phyloP scores from a whole-genome alignment of 2,797 vertebrate genomes.

The Hyperoplus lanceolatus region DNA sequence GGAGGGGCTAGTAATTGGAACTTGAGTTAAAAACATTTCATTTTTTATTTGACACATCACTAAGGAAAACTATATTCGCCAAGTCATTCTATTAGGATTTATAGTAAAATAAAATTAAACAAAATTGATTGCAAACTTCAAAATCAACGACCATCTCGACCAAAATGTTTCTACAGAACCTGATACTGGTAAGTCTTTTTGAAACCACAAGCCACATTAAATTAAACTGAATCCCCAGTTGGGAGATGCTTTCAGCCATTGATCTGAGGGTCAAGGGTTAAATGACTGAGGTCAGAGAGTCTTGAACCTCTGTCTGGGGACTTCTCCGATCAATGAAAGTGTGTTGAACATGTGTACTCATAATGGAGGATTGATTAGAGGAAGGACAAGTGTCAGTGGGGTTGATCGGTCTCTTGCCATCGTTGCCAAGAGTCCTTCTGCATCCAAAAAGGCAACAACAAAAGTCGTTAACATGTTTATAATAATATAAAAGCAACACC shows the following conservation, averaged over 20 bases:
- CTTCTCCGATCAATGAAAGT: slow-evolving; percentile 73
- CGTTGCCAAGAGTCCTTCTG: neutral
- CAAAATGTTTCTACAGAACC: neutral
- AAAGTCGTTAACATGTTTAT: neutral
- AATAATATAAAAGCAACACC: neutral
- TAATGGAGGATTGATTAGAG: slow-evolving; percentile 64
- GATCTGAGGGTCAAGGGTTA: slow-evolving; percentile 88
- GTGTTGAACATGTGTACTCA: slow-evolving; percentile 67
- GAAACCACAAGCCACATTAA: slow-evolving; percentile 83
- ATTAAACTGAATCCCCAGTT: slow-evolving; percentile 80
- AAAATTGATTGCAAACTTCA: neutral
- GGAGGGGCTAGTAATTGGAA: neutral
- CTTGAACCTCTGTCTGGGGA: slow-evolving; percentile 66
- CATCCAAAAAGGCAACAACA: neutral
- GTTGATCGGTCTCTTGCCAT: slow-evolving; percentile 40
- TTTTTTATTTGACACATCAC: neutral
- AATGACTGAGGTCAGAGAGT: slow-evolving; percentile 87
- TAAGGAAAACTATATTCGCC: neutral
- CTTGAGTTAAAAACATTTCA: neutral
- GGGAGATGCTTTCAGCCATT: slow-evolving; percentile 81
- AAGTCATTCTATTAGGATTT: neutral
- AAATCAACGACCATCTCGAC: neutral
- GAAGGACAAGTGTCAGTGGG: slow-evolving; percentile 49
- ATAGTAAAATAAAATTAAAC: neutral
- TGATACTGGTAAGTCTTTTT: slow-evolving; percentile 57